Evolutionary conservation across 2,888 invertebrate species (phyloP).

Genomic region (Aleiodes testaceus): DNA sequence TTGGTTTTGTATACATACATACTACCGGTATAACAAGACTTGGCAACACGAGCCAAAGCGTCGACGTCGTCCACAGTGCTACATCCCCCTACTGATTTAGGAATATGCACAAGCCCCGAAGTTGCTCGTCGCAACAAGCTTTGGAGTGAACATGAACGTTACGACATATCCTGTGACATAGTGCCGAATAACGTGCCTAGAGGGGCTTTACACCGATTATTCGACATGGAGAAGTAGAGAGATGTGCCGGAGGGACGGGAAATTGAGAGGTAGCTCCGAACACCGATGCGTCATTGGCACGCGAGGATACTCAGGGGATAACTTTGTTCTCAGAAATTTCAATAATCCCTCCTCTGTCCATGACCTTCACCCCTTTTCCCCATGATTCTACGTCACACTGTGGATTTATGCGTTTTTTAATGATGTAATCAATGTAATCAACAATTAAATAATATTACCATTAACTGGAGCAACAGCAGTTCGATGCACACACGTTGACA

Average conservation of each 20-base stretch:
- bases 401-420: too few relatives aligned
- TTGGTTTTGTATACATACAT: constrained; percentile 29
- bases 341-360: background rate
- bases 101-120: constrained; percentile 42
- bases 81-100: constrained; percentile 44
- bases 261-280: constrained; percentile 3
- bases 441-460: too few relatives aligned
- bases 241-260: background rate
- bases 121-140: constrained; percentile 33
- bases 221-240: background rate
- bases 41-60: constrained; percentile 40
- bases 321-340: constrained; percentile 15
- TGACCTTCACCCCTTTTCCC: background rate
- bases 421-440: too few relatives aligned
- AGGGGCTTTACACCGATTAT: constrained; percentile 28
- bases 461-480: background rate
- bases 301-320: constrained; percentile 13
- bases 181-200: constrained; percentile 11
- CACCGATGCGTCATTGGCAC: constrained; percentile 23
- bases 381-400: background rate
- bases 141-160: constrained; percentile 30
- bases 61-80: constrained; percentile 38
- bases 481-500: constrained; percentile 2
- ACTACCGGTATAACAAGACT: constrained; percentile 41
- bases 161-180: constrained; percentile 30